Evolutionary conservation across 1,140 invertebrate species (phyloP).

Genomic region (Atta texana): DNA sequence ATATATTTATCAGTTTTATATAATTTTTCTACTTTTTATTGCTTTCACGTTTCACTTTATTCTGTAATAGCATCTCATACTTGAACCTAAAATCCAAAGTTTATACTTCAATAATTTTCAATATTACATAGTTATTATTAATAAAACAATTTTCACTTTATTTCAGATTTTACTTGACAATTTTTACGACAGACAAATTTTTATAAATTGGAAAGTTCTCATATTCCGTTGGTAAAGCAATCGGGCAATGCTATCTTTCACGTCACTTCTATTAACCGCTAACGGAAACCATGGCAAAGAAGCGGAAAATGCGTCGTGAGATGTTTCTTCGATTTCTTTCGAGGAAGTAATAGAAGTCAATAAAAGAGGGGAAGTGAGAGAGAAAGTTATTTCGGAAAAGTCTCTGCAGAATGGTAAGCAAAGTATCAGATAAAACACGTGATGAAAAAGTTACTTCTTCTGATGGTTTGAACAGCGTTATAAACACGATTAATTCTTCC

Average conservation of each 20-base stretch:
- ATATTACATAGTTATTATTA: background rate
- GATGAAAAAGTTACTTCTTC: conserved; percentile 10
- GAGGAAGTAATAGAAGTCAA: conserved; percentile 60
- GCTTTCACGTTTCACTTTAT: background rate
- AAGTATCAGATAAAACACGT: background rate
- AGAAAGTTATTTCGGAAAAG: conserved; percentile 57
- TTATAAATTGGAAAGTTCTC: conserved; percentile 42
- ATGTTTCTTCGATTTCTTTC: conserved; percentile 45
- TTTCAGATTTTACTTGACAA: background rate
- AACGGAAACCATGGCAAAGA: conserved; percentile 30
- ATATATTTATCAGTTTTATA: background rate
- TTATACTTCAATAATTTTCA: conserved; percentile 9
- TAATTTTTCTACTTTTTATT: background rate
- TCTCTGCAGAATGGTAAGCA: conserved; percentile 46
- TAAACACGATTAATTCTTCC: conserved; percentile 23
- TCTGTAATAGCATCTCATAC: background rate
- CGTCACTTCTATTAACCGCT: conserved; percentile 50
- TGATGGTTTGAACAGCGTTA: conserved; percentile 5
- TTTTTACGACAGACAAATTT: conserved; percentile 15
- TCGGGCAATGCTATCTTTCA: conserved; percentile 17
- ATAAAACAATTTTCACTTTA: background rate
- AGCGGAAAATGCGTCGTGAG: conserved; percentile 44
- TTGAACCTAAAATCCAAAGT: conserved; percentile 11
- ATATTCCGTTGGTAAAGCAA: conserved; percentile 12
- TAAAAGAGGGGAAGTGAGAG: conserved; percentile 52